These are phyloP conservation scores for Deroplatys truncata DNA, from an alignment of 2,888 invertebrate genomes.

Conservation along the genomic window DNA sequence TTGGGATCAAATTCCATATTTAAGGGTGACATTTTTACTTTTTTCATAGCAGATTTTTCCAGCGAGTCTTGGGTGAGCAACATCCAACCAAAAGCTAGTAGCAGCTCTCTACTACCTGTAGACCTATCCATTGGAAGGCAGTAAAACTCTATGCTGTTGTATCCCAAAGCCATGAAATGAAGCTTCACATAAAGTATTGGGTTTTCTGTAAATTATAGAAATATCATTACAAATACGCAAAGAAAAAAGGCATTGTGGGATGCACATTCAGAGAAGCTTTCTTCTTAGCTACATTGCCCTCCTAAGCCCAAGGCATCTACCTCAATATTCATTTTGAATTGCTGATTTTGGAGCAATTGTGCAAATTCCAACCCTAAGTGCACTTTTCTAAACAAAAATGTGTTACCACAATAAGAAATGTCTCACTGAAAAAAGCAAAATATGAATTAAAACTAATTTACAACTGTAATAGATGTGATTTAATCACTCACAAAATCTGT, in stretches of 20 bases:
- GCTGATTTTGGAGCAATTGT: no score
- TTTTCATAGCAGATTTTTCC: conserved; percentile 33
- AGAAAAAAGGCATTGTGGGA: not conserved
- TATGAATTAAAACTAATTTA: no score
- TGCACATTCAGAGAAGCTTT: no score
- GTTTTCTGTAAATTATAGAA: conserved; percentile 30
- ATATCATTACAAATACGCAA: not conserved
- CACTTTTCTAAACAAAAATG: no score
- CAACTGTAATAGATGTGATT: no score
- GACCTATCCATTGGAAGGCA: conserved; percentile 35
- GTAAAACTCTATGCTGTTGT: conserved; percentile 42
- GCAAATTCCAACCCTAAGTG: no score
- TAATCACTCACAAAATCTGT: no score
- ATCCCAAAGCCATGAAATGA: conserved; percentile 40
- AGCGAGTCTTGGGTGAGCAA: conserved; percentile 38
- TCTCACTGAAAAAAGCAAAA: no score
- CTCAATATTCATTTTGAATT: no score
- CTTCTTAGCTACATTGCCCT: no score
- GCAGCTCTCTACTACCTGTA: conserved; percentile 38
- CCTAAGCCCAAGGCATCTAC: no score
- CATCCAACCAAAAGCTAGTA: conserved; percentile 43
- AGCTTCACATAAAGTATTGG: conserved; percentile 39
- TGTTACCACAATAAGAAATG: no score
- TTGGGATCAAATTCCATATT: conserved; percentile 37
- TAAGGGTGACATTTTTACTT: conserved; percentile 36